phyloP scores from a whole-genome alignment of 2,888 invertebrate genomes.

The Exephanes ischioxanthus region DNA sequence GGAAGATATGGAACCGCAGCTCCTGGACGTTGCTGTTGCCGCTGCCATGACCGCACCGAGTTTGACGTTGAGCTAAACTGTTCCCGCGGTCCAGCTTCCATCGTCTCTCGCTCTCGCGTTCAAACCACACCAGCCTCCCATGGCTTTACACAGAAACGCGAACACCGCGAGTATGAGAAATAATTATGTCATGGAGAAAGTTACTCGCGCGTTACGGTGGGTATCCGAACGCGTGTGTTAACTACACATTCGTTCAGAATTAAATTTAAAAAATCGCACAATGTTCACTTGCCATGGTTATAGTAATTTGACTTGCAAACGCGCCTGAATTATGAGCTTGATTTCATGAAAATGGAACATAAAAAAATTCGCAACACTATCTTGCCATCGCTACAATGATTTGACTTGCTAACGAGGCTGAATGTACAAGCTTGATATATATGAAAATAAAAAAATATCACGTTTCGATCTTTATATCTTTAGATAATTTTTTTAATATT shows the following conservation, averaged over 20 bases:
- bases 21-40: constrained; percentile 63
- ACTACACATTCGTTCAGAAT: constrained; percentile 50
- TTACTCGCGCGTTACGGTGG: constrained; percentile 63
- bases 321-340: neutral
- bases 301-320: neutral
- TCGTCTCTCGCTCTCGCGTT: constrained; percentile 55
- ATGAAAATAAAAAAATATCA: neutral
- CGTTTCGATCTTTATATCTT: neutral
- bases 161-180: constrained; percentile 57
- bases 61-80: constrained; percentile 81
- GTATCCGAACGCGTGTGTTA: constrained; percentile 27
- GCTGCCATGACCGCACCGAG: constrained; percentile 80
- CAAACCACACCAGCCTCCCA: constrained; percentile 69
- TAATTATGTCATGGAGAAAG: constrained; percentile 72
- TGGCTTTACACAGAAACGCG: constrained; percentile 31
- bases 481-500: neutral
- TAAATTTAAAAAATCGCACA: neutral
- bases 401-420: neutral
- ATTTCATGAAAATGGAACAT: neutral
- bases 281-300: neutral
- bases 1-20: constrained; percentile 64
- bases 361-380: neutral
- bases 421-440: neutral
- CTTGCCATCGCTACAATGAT: neutral
- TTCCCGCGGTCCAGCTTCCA: constrained; percentile 77